Evolutionary conservation across 2,888 invertebrate genomes (phyloP).

Genomic region (Harpalus rufipes): DNA sequence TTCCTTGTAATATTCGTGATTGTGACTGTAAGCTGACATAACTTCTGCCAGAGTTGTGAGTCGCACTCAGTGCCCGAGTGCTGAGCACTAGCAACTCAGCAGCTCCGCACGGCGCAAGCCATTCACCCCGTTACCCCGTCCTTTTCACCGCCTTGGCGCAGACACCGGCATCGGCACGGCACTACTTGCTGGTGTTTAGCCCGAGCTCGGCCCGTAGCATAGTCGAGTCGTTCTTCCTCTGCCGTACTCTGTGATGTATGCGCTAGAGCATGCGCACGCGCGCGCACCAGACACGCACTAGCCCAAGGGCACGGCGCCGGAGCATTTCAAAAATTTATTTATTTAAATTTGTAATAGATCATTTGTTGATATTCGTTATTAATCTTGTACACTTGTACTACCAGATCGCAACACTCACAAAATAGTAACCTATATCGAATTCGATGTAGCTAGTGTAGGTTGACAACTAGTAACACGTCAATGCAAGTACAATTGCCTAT

Average conservation of each 20-base stretch:
- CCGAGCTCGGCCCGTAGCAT: not conserved
- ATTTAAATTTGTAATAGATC: no score
- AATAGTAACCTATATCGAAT: no score
- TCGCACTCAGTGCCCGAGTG: not conserved
- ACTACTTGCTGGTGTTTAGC: not conserved
- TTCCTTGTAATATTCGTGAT: not conserved
- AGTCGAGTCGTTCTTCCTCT: not conserved
- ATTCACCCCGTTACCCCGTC: conserved; percentile 51
- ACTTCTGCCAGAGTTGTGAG: not conserved
- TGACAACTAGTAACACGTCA: no score
- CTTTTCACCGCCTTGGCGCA: conserved; percentile 21
- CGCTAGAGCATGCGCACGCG: conserved; percentile 16
- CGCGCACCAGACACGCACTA: not conserved
- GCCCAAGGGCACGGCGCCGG: not conserved
- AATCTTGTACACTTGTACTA: no score
- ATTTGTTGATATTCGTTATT: no score
- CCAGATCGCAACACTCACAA: no score
- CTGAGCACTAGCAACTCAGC: conserved; percentile 1
- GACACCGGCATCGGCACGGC: not conserved
- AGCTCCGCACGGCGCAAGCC: conserved; percentile 31
- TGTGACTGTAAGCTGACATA: not conserved
- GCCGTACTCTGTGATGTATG: conserved; percentile 1
- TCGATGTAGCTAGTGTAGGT: no score
- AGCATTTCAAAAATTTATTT: no score
- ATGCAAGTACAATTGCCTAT: no score